Percentiles rank a stretch among this genome's conserved stretches.
Evolutionary conservation across 2,797 vertebrate genomes (phyloP).

Genomic region (Buceros bicornis): DNA sequence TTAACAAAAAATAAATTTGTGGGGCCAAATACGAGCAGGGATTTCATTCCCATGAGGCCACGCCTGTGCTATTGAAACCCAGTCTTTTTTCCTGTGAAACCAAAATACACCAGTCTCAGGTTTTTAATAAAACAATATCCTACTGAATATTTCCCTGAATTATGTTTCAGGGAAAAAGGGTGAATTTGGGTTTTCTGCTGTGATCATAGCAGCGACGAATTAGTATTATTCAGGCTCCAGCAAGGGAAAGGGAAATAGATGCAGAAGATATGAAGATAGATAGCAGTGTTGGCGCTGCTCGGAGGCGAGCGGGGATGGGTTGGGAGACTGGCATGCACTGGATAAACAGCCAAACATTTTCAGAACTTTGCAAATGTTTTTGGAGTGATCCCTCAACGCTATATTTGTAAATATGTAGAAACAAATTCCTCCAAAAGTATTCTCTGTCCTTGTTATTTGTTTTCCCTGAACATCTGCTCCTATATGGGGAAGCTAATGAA

Average conservation of each 20-base stretch:
- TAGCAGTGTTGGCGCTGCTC: neutral
- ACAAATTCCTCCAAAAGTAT: neutral
- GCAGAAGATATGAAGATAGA: fast-evolving
- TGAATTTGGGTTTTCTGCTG: neutral
- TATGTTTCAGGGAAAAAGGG: neutral
- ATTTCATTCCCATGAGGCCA: conserved; percentile 57
- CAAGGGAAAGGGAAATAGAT: neutral
- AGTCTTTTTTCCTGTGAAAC: conserved; percentile 36
- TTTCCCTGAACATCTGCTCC: neutral
- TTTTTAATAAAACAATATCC: conserved; percentile 11
- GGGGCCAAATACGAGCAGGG: conserved; percentile 43
- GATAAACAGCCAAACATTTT: neutral
- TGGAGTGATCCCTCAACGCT: neutral
- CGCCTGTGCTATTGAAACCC: conserved; percentile 40
- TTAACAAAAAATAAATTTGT: conserved; percentile 51
- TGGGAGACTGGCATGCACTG: neutral
- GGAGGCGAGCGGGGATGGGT: fast-evolving
- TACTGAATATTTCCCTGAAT: neutral
- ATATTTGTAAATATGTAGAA: neutral
- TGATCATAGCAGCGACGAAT: neutral
- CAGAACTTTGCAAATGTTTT: neutral
- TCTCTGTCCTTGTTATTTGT: neutral
- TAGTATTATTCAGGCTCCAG: neutral
- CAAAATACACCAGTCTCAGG: conserved; percentile 35
- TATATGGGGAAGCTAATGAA: neutral